These are phyloP conservation scores for Kuschelorhynchus macadamiae DNA, from an alignment of 2,888 invertebrate species.

Conservation along the genomic window DNA sequence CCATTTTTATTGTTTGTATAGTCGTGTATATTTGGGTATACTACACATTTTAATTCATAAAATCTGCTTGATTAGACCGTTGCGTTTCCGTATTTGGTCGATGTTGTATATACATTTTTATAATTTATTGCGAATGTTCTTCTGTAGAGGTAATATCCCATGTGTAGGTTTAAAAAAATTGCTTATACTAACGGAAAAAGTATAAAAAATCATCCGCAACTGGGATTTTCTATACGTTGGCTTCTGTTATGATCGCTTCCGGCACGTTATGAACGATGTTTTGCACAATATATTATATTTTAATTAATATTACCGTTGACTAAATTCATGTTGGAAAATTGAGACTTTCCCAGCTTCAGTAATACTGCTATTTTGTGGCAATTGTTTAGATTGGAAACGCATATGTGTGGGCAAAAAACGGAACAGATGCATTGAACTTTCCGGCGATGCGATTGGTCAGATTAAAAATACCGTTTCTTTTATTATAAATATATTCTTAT, in stretches of 20 bases:
- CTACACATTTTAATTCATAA: too few relatives aligned
- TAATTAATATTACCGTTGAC: neutral
- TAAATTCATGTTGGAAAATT: conserved; percentile 7
- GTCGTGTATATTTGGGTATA: too few relatives aligned
- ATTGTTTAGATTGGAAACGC: conserved; percentile 5
- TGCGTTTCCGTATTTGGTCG: neutral
- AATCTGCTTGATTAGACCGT: too few relatives aligned
- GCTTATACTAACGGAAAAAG: conserved; percentile 1
- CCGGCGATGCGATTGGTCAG: neutral
- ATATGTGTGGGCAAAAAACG: conserved; percentile 6
- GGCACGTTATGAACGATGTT: neutral
- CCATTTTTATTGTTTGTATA: too few relatives aligned
- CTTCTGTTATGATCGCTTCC: neutral
- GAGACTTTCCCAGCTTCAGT: conserved; percentile 3
- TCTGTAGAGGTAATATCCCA: neutral
- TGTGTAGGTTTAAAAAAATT: neutral
- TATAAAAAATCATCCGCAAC: neutral
- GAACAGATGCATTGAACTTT: conserved; percentile 11
- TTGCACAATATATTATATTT: neutral
- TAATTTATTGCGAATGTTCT: neutral
- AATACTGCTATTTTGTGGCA: conserved; percentile 5
- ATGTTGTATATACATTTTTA: neutral
- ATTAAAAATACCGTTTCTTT: too few relatives aligned
- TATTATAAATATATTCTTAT: too few relatives aligned
- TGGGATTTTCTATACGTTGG: neutral